phyloP scores from a whole-genome alignment of 2,797 vertebrate species.

The Sebastes oblongus region DNA sequence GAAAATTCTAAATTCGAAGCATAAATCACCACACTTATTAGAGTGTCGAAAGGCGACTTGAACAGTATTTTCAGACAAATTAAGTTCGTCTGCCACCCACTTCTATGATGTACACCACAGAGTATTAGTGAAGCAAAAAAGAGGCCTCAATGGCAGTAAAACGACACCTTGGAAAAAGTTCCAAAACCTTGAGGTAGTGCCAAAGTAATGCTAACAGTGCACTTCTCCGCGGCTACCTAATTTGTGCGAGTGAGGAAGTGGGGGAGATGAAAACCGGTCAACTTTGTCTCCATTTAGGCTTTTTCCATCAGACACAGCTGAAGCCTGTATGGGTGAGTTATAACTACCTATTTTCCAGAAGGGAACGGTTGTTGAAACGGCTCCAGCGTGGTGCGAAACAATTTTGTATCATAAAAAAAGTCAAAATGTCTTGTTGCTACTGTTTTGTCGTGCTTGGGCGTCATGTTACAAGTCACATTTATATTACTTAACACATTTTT shows the following conservation, averaged over 20 bases:
- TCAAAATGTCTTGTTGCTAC: conserved; percentile 11
- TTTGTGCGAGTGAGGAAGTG: conserved; percentile 50
- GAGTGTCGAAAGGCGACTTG: conserved; percentile 12
- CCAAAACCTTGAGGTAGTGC: conserved; percentile 39
- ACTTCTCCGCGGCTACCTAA: conserved; percentile 38
- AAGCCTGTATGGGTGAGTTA: conserved; percentile 36
- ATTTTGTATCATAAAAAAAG: background rate
- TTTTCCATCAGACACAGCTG: conserved; percentile 65
- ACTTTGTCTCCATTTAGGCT: conserved; percentile 43
- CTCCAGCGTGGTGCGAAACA: conserved; percentile 27
- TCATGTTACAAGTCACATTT: conserved; percentile 22
- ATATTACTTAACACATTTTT: conserved; percentile 29
- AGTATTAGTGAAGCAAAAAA: conserved; percentile 1
- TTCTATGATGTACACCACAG: conserved; percentile 13
- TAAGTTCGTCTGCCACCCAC: conserved; percentile 5
- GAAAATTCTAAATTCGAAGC: background rate
- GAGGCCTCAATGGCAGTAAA: conserved; percentile 49
- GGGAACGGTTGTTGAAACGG: conserved; percentile 32
- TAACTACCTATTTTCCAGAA: conserved; percentile 40
- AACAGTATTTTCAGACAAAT: conserved; percentile 10
- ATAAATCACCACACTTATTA: conserved; percentile 15
- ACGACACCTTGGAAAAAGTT: conserved; percentile 54
- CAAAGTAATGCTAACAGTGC: conserved; percentile 57
- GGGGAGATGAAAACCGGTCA: conserved; percentile 41
- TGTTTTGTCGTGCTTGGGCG: background rate